phyloP scores from a whole-genome alignment of 2,888 invertebrate species.

The Chymomyza caudatula region DNA sequence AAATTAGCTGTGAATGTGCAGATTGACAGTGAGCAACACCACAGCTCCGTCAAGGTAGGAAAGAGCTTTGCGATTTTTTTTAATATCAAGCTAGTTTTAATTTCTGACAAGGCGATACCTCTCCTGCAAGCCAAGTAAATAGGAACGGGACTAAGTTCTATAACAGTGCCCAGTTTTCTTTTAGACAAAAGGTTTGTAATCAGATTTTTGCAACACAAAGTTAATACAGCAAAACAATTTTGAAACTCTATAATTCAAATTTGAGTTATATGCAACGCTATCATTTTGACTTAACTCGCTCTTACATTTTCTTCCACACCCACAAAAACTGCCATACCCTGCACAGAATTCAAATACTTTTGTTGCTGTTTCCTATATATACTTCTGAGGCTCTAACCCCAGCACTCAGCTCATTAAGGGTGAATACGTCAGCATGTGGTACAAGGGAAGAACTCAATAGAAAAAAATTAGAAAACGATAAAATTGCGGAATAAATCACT shows the following conservation, averaged over 20 bases:
- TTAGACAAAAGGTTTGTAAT: too few species aligned
- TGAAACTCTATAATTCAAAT: not conserved
- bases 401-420: conserved; percentile 52
- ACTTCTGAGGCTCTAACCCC: conserved; percentile 23
- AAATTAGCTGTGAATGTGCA: too few species aligned
- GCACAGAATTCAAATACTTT: conserved; percentile 41
- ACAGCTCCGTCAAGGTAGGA: too few species aligned
- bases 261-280: not conserved
- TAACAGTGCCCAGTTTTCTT: too few species aligned
- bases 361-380: conserved; percentile 45
- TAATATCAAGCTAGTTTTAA: too few species aligned
- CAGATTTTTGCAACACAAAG: too few species aligned
- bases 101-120: too few species aligned
- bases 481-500: conserved; percentile 68
- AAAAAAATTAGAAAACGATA: conserved; percentile 69
- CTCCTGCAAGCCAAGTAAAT: too few species aligned
- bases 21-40: too few species aligned
- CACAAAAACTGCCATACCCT: not conserved
- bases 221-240: too few species aligned
- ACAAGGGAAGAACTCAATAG: conserved; percentile 31
- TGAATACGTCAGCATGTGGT: conserved; percentile 9
- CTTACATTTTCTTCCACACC: not conserved
- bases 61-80: too few species aligned
- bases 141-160: too few species aligned
- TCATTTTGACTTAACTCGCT: not conserved